Percentiles rank a stretch among this genome's conserved stretches.
These are phyloP conservation scores for Rousettus leschenaultii DNA, from an alignment of 2,113 vertebrate genomes.

Conservation along the genomic window DNA sequence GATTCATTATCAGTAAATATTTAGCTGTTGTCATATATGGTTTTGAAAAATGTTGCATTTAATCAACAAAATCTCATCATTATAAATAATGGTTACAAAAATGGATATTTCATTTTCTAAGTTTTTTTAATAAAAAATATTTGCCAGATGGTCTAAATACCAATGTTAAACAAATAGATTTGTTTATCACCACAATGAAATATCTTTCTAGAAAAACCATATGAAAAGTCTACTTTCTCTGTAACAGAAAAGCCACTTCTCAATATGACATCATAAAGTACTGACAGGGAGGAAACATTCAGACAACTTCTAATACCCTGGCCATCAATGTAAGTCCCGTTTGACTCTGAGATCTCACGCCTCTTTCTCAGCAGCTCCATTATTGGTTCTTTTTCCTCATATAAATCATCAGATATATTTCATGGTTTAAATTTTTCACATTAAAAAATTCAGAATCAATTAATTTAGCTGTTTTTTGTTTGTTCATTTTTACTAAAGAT, in stretches of 20 bases:
- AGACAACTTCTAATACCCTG: background rate
- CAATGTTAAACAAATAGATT: background rate
- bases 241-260: background rate
- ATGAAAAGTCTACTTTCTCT: background rate
- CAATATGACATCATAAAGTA: background rate
- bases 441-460: background rate
- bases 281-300: background rate
- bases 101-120: background rate
- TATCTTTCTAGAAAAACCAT: background rate
- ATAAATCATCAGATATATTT: background rate
- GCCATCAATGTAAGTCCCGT: background rate
- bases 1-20: background rate
- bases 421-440: background rate
- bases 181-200: background rate
- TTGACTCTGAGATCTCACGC: background rate
- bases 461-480: background rate
- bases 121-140: background rate
- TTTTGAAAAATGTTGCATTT: constrained; percentile 12
- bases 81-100: background rate
- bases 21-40: background rate
- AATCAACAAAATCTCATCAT: background rate
- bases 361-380: background rate
- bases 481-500: background rate
- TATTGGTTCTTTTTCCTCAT: background rate
- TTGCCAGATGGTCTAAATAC: background rate